These are phyloP conservation scores for Bufo gargarizans DNA, from an alignment of 2,113 vertebrate genomes.

Conservation along the genomic window DNA sequence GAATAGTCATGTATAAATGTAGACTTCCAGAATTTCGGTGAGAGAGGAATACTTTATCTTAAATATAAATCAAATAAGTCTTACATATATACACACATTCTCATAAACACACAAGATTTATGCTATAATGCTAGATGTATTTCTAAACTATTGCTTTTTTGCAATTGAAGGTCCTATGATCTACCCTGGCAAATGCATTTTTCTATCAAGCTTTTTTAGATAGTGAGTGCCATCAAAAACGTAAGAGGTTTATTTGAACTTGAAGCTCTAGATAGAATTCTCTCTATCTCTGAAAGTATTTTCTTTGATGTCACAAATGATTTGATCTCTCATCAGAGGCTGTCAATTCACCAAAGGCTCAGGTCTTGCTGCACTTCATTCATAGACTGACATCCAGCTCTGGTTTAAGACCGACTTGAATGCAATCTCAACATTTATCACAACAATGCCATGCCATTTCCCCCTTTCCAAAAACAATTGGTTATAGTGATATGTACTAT, in stretches of 20 bases:
- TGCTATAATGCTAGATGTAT: background rate
- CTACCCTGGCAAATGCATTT: background rate
- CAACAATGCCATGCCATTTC: background rate
- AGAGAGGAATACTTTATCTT: too few relatives aligned
- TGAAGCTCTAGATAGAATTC: constrained; percentile 10
- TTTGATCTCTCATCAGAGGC: constrained; percentile 49
- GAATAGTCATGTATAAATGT: background rate
- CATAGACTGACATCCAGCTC: constrained; percentile 9
- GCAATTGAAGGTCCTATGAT: constrained; percentile 6
- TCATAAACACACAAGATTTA: background rate
- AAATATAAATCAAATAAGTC: too few relatives aligned
- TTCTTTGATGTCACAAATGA: constrained; percentile 49
- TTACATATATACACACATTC: too few relatives aligned
- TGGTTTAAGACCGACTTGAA: constrained; percentile 9
- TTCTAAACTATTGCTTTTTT: background rate
- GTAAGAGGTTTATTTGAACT: constrained; percentile 24
- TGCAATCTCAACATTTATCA: constrained; percentile 12
- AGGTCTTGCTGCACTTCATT: constrained; percentile 34
- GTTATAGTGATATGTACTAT: background rate
- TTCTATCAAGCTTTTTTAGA: background rate
- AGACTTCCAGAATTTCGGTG: background rate
- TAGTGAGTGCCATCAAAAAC: background rate
- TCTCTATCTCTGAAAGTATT: constrained; percentile 24
- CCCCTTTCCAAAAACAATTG: background rate
- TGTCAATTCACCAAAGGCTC: constrained; percentile 26